A percentile compares a stretch with the other conserved stretches of the same genome.
Evolutionary conservation across 92 coral and sea anemone species (phyloP).

Genomic region (Pocillopora meandrina): DNA sequence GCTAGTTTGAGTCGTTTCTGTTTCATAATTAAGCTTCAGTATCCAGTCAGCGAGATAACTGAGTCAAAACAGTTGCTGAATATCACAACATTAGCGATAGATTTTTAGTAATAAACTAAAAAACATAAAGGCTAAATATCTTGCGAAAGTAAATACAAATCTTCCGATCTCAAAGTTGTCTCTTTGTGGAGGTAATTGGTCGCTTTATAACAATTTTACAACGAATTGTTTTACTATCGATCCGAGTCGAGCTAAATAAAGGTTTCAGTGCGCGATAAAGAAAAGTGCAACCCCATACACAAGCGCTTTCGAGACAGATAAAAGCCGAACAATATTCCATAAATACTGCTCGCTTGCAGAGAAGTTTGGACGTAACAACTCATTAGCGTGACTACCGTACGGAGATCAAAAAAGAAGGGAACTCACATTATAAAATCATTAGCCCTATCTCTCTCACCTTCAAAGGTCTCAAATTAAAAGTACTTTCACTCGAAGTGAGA

Average conservation of each 20-base stretch:
- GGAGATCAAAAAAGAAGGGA: slow-evolving; percentile 4
- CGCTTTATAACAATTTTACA: background rate
- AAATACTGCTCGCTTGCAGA: background rate
- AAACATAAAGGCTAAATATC: slow-evolving; percentile 1
- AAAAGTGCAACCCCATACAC: background rate
- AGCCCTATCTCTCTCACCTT: slow-evolving; percentile 65
- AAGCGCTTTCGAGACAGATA: background rate
- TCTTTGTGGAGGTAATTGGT: background rate
- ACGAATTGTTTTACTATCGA: too few relatives aligned
- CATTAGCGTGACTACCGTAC: slow-evolving; percentile 23
- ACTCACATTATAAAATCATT: slow-evolving; percentile 40
- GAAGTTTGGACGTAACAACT: slow-evolving; percentile 9
- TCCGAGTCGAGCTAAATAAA: background rate
- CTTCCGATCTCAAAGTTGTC: background rate
- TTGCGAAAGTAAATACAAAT: background rate
- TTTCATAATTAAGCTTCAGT: slow-evolving; percentile 24
- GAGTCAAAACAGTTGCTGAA: background rate
- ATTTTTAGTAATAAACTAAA: background rate
- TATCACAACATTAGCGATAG: background rate
- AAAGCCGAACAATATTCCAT: background rate
- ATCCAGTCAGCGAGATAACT: background rate
- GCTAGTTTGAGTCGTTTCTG: slow-evolving; percentile 14
- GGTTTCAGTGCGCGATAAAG: too few relatives aligned
- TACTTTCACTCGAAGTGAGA: slow-evolving; percentile 68
- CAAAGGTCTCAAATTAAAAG: slow-evolving; percentile 66